Percentiles rank a stretch among this genome's conserved stretches.
Conservation (phyloP, 2,888 invertebrate genomes). For the Dolomedes plantarius region DNA sequence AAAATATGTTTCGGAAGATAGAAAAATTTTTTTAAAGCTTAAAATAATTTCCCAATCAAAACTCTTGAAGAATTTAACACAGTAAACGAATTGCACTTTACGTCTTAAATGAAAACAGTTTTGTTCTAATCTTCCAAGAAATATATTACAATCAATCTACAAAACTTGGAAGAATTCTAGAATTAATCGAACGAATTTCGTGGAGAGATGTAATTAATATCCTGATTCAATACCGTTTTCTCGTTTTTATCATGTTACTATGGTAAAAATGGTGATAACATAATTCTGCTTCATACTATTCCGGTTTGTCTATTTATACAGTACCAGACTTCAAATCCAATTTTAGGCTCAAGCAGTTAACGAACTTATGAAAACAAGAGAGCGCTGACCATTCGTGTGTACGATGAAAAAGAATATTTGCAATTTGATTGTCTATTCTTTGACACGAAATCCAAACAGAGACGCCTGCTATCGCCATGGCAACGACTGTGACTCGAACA, state of each 20-base stretch:
- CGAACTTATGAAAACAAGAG: neutral
- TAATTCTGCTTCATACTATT: neutral
- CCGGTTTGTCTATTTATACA: neutral
- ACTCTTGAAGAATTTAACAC: too few relatives aligned
- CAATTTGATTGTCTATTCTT: constrained; percentile 2
- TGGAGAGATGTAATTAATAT: neutral
- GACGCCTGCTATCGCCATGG: constrained; percentile 32
- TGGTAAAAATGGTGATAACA: neutral
- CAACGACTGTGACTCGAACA: constrained; percentile 45
- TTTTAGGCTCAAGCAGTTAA: neutral
- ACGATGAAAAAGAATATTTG: constrained; percentile 1
- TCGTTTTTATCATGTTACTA: neutral
- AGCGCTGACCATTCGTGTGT: neutral
- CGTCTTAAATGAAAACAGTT: too few relatives aligned
- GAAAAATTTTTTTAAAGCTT: too few relatives aligned
- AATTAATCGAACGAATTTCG: too few relatives aligned
- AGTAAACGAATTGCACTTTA: too few relatives aligned
- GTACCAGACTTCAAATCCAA: neutral
- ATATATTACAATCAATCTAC: too few relatives aligned
- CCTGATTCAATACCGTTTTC: neutral
- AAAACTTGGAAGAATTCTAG: too few relatives aligned
- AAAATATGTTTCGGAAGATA: too few relatives aligned
- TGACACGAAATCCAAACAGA: constrained; percentile 55
- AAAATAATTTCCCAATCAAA: too few relatives aligned
- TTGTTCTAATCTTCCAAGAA: too few relatives aligned